Conservation (phyloP, 2,797 vertebrate genomes). For the Ceryle rudis region DNA sequence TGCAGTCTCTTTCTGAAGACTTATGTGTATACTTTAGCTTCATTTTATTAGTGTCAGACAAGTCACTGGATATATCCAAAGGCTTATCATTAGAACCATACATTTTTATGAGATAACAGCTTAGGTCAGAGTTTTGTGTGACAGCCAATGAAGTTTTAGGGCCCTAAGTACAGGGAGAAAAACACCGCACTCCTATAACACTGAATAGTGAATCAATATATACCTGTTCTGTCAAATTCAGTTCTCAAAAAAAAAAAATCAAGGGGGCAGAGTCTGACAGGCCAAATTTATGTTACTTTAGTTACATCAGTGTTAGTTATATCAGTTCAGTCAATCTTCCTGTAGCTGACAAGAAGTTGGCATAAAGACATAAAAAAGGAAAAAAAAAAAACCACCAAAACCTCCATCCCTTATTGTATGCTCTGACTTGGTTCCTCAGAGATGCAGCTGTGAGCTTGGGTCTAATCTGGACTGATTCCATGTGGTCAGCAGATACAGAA, state of each 20-base stretch:
- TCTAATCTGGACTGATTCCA: not conserved
- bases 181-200: not conserved
- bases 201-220: not conserved
- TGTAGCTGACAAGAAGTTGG: constrained; percentile 15
- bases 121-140: not conserved
- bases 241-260: not conserved
- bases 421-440: not conserved
- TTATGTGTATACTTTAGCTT: not conserved
- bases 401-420: rapidly evolving
- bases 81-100: not conserved
- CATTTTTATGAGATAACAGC: not conserved
- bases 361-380: not conserved
- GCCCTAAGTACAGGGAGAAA: not conserved
- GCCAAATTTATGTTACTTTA: constrained; percentile 21
- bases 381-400: not conserved
- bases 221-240: not conserved
- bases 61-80: not conserved
- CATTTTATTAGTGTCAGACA: not conserved
- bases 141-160: not conserved
- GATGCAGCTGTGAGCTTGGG: not conserved
- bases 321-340: not conserved
- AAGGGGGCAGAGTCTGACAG: not conserved
- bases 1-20: not conserved
- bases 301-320: constrained; percentile 20
- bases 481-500: not conserved